Percentiles rank a stretch among this genome's conserved stretches.
These are phyloP conservation scores for Luffia ferchaultella DNA, from an alignment of 2,888 invertebrate species.

Conservation along the genomic window DNA sequence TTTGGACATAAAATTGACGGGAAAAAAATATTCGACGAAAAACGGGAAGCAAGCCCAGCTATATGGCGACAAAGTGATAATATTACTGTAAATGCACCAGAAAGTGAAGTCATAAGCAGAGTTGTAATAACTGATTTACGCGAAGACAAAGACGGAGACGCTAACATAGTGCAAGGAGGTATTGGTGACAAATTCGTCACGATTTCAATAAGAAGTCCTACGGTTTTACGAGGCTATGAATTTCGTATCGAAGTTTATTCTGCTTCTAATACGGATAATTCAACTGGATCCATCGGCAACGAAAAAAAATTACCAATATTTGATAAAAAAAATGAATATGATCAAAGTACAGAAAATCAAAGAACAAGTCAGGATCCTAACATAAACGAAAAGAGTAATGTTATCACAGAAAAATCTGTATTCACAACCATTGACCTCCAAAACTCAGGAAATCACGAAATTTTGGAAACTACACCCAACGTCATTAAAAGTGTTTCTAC, in stretches of 20 bases:
- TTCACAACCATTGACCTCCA: not conserved
- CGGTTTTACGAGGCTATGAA: conserved; percentile 40
- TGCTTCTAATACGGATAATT: conserved; percentile 14
- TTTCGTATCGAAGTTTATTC: conserved; percentile 41
- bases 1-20: conserved; percentile 28
- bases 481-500: too few species aligned
- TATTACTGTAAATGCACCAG: conserved; percentile 31
- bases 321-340: not conserved
- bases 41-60: conserved; percentile 36
- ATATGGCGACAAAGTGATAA: conserved; percentile 38
- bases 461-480: not conserved
- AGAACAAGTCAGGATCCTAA: conserved; percentile 1
- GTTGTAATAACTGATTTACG: conserved; percentile 38
- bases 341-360: not conserved
- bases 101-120: conserved; percentile 34
- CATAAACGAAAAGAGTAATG: not conserved
- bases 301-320: not conserved
- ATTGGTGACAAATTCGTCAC: conserved; percentile 40
- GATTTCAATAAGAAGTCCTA: conserved; percentile 44
- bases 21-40: conserved; percentile 34
- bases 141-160: conserved; percentile 45
- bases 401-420: not conserved
- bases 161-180: conserved; percentile 39
- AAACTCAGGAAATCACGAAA: not conserved
- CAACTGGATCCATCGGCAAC: not conserved